A percentile compares a stretch with the other conserved stretches of the same genome.
These are phyloP conservation scores for Ctenomys sociabilis DNA, from an alignment of 2,113 vertebrate genomes.

Conservation along the genomic window DNA sequence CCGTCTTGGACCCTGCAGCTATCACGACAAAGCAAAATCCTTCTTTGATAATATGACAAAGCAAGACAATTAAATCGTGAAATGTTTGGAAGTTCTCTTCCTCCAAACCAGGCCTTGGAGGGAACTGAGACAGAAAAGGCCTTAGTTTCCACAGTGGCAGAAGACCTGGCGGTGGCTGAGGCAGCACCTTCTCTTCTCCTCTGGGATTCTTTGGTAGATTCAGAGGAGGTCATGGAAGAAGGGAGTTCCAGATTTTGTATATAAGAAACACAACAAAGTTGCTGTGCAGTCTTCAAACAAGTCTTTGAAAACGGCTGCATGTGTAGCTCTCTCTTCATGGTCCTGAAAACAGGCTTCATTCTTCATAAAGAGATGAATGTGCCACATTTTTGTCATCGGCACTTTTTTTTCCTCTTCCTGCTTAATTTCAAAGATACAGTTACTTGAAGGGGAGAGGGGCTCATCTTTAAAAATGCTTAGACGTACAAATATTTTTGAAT, in stretches of 20 bases:
- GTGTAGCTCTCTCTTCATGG: conserved; percentile 84
- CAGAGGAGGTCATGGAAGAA: conserved; percentile 94
- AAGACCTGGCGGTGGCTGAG: conserved; percentile 89
- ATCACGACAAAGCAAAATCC: conserved; percentile 98
- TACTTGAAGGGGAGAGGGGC: conserved; percentile 84
- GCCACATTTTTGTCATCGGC: conserved; percentile 94
- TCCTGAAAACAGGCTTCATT: conserved; percentile 87
- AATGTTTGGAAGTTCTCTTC: conserved; percentile 95
- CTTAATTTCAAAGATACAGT: conserved; percentile 87
- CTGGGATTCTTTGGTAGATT: conserved; percentile 93
- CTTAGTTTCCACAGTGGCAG: conserved; percentile 93
- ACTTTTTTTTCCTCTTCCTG: conserved; percentile 87
- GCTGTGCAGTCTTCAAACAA: conserved; percentile 90
- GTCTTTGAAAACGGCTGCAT: conserved; percentile 82
- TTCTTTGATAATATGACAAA: conserved; percentile 99
- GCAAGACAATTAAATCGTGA: conserved; percentile 95
- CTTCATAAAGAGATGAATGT: conserved; percentile 89
- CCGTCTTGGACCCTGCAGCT: conserved; percentile 90
- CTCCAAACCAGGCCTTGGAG: conserved; percentile 93
- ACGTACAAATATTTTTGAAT: not conserved
- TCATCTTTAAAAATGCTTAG: conserved; percentile 83
- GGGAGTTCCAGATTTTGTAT: conserved; percentile 94
- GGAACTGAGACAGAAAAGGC: conserved; percentile 91
- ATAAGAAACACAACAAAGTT: conserved; percentile 97
- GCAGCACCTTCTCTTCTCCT: conserved; percentile 90